These are phyloP conservation scores for Salvelinus alpinus DNA, from an alignment of 2,113 vertebrate genomes.

Conservation along the genomic window DNA sequence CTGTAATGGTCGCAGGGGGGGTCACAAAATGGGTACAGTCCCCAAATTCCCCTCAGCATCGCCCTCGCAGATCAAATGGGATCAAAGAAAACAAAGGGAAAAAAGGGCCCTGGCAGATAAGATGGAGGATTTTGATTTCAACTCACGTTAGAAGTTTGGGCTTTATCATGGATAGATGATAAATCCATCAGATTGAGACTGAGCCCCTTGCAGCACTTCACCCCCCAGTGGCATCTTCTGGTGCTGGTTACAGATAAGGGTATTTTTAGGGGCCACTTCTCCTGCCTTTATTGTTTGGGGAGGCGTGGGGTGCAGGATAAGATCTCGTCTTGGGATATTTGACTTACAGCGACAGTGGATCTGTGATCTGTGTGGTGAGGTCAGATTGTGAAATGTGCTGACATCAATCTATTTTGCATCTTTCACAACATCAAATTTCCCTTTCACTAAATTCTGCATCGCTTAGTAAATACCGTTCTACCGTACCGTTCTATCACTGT, in stretches of 20 bases:
- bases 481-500: not conserved
- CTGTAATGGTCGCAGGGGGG: not conserved
- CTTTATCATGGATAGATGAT: conserved; percentile 56
- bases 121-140: conserved; percentile 64
- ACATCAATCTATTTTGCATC: not conserved
- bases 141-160: conserved; percentile 49
- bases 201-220: conserved; percentile 32
- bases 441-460: not conserved
- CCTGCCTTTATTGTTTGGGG: conserved; percentile 23
- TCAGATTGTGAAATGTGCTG: conserved; percentile 11
- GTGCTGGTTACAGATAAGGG: conserved; percentile 52
- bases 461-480: not conserved
- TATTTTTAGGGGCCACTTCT: conserved; percentile 23
- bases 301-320: conserved; percentile 24
- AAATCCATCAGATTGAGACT: conserved; percentile 51
- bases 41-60: conserved; percentile 25
- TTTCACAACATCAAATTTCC: not conserved
- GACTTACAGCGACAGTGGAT: conserved; percentile 2
- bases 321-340: conserved; percentile 40
- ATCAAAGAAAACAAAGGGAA: conserved; percentile 47
- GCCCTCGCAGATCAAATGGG: conserved; percentile 33
- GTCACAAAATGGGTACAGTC: conserved; percentile 1
- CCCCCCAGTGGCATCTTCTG: conserved; percentile 55
- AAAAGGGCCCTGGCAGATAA: conserved; percentile 51
- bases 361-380: not conserved